Base-by-base conservation (phyloP, 2,888 invertebrate genomes). In the Trachelus troglodyta region DNA sequence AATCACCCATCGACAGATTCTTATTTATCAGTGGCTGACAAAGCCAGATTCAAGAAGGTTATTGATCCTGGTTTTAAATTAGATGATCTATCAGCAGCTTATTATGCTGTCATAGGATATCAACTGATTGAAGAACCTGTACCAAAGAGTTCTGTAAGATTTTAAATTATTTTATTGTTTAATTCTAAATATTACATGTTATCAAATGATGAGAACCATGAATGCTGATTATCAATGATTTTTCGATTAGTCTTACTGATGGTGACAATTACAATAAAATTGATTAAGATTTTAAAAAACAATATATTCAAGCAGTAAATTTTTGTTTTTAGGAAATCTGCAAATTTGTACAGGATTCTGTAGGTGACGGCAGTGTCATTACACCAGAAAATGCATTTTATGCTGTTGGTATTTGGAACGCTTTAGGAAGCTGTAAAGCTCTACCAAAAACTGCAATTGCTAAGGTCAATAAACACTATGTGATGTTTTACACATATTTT, bases 41-140 rank as follows among this genome's bases (percentile, higher is more conserved):
- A 87, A 83, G 30, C 77, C 3, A 89, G 88, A 75, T 83, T 91
- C 1, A 90, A 88, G 78, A 88, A 85, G 69, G 87, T 91, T 12
- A 79, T 92, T 4, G 87, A 89, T 78, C 84, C 88, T 15, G 91
- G 90, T 75, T 89, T 91, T 40, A 79, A 84, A 73, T 81, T 89
- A 4, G 79, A 93, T 83, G 96, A 97, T 89, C 87, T 96, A 74
- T 92, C 94, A 77, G 92, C 94, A 6, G 91, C 96, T 40, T 96
- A 97, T 89, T 96, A 96, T 92, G 95, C 96, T 4, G 93, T 95
- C 0, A 93, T 95, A 77, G 98, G 97, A 74, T 93, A 95, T 78
- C 94, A 94, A 84, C 92, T 95, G 74, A 92, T 97, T 1, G 95
- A 94, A 85, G 93, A 94, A 83, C 90, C 93, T 23, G 90, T 95